phyloP scores from a whole-genome alignment of 1,140 invertebrate genomes.

The Halyomorpha halys region DNA sequence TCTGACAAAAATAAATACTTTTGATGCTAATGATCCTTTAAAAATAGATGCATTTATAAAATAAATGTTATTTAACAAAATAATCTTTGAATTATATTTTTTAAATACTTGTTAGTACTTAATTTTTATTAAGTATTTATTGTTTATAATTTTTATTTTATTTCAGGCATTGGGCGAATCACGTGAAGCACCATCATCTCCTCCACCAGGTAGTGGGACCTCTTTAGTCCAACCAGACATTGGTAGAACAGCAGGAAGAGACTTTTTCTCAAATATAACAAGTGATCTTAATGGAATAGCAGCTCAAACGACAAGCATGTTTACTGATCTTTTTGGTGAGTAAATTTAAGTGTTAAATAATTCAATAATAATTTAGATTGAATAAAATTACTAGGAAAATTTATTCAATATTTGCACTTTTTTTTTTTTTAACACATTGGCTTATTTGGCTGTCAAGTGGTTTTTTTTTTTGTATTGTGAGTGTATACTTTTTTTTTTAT shows the following conservation, averaged over 20 bases:
- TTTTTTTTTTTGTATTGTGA: neutral
- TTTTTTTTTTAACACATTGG: slow-evolving; percentile 5
- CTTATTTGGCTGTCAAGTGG: neutral
- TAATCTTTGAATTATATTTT: too few relatives aligned
- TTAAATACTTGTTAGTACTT: too few relatives aligned
- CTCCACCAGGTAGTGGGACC: neutral
- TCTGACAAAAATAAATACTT: too few relatives aligned
- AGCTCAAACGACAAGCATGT: slow-evolving; percentile 79
- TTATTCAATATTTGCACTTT: too few relatives aligned
- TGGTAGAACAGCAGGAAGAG: slow-evolving; percentile 44
- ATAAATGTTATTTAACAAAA: too few relatives aligned
- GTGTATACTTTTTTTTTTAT: neutral
- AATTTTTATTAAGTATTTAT: too few relatives aligned
- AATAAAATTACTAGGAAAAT: too few relatives aligned
- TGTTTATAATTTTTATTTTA: too few relatives aligned
- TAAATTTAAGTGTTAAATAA: slow-evolving; percentile 28
- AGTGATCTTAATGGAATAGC: slow-evolving; percentile 82
- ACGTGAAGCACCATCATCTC: slow-evolving; percentile 27
- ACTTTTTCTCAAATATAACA: slow-evolving; percentile 82
- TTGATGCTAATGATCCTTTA: too few relatives aligned
- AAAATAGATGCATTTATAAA: too few relatives aligned
- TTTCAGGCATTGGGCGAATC: slow-evolving; percentile 39
- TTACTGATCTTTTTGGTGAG: slow-evolving; percentile 79
- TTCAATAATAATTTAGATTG: too few relatives aligned
- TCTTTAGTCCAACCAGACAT: slow-evolving; percentile 34